Evolutionary conservation across 2,113 vertebrate species (phyloP).

Genomic region (Myiagra hebetior): DNA sequence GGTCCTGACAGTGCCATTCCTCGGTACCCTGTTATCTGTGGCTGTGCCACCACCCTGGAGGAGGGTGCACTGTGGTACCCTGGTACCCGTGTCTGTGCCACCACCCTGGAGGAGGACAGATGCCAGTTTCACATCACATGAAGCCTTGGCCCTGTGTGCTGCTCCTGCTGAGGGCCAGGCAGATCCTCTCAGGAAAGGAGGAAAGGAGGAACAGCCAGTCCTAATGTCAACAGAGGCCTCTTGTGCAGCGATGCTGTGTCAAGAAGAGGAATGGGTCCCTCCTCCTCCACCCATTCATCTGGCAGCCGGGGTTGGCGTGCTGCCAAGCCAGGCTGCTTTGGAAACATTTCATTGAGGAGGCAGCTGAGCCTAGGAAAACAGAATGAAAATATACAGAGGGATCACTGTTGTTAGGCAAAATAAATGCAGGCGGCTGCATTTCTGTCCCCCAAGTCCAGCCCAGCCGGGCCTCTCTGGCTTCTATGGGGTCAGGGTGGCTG

Average conservation of each 20-base stretch:
- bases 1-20: neutral
- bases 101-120: neutral
- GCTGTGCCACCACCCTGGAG: neutral
- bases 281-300: conserved; percentile 62
- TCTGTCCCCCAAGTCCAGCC: neutral
- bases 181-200: neutral
- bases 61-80: neutral
- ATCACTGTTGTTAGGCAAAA: conserved; percentile 65
- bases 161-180: neutral
- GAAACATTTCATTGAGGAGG: conserved; percentile 68
- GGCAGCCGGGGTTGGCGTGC: conserved; percentile 33
- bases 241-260: conserved; percentile 60
- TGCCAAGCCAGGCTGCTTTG: conserved; percentile 61
- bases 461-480: neutral
- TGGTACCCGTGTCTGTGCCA: neutral
- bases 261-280: conserved; percentile 65
- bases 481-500: neutral
- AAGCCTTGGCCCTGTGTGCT: neutral
- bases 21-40: neutral
- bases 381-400: conserved; percentile 59
- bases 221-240: conserved; percentile 65
- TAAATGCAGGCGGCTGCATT: conserved; percentile 10
- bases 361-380: conserved; percentile 66
- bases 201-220: conserved; percentile 53
- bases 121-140: neutral